Evolutionary conservation across 2,797 vertebrate species (phyloP).

Genomic region (Lophura swinhoii): DNA sequence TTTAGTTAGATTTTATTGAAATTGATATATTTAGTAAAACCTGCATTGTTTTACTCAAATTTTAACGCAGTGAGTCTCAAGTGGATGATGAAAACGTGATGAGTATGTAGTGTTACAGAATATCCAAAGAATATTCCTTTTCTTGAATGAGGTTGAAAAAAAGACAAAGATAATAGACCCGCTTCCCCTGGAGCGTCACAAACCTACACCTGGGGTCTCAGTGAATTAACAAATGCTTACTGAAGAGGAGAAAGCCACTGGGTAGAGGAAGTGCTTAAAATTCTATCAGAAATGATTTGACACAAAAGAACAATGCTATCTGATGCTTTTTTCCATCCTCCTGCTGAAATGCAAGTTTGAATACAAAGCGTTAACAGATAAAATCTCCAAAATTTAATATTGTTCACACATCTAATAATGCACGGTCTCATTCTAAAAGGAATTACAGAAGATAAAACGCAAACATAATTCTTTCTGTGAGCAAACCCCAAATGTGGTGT

Average conservation of each 20-base stretch:
- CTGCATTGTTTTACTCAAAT: accelerated
- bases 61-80: neutral
- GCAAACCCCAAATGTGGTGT: neutral
- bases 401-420: neutral
- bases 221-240: neutral
- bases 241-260: neutral
- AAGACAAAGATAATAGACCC: neutral
- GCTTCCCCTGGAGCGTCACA: neutral
- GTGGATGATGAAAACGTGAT: neutral
- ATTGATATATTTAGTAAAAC: neutral
- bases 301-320: neutral
- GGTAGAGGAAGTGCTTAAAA: neutral
- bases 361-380: neutral
- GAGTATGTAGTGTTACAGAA: neutral
- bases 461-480: neutral
- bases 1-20: neutral
- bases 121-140: neutral
- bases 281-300: slow-evolving; percentile 10
- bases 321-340: neutral
- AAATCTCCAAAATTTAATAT: neutral
- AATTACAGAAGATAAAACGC: neutral
- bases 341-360: neutral
- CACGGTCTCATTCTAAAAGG: neutral
- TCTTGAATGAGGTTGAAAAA: neutral
- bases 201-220: neutral